A percentile compares a stretch with the other conserved stretches of the same genome.
Conservation (phyloP, 1,140 invertebrate genomes). For the Aphaenogaster floridana region DNA sequence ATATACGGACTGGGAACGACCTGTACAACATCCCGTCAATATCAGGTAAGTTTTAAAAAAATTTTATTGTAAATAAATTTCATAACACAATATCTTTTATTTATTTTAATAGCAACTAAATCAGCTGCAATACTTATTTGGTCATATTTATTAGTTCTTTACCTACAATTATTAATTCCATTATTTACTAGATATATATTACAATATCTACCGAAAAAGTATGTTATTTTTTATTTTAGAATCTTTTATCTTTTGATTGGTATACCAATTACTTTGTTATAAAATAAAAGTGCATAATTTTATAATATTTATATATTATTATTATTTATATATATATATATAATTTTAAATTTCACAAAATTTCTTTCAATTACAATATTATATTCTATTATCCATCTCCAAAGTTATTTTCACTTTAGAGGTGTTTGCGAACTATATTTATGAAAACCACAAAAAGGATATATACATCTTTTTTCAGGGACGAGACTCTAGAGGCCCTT, state of each 20-base stretch:
- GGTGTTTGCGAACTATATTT: slow-evolving; percentile 4
- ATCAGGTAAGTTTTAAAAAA: slow-evolving; percentile 88
- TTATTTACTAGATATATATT: background rate
- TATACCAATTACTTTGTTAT: background rate
- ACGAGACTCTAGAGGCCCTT: slow-evolving; percentile 97
- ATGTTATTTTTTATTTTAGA: background rate
- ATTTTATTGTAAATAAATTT: background rate
- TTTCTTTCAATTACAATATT: background rate
- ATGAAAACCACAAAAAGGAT: background rate
- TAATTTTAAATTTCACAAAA: background rate
- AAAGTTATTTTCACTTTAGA: slow-evolving; percentile 6
- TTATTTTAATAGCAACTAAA: slow-evolving; percentile 1
- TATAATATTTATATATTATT: no score
- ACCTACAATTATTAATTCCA: background rate
- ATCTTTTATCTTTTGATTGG: background rate
- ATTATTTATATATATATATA: background rate
- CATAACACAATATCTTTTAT: background rate
- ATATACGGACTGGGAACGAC: slow-evolving; percentile 98
- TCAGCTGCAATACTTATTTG: background rate
- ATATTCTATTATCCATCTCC: background rate
- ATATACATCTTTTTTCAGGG: slow-evolving; percentile 88
- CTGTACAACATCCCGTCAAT: slow-evolving; percentile 96
- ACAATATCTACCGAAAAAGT: background rate
- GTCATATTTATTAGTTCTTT: background rate
- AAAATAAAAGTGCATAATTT: background rate